These are phyloP conservation scores for Peromyscus melanophrys DNA, from an alignment of 2,797 vertebrate genomes.

Conservation along the genomic window DNA sequence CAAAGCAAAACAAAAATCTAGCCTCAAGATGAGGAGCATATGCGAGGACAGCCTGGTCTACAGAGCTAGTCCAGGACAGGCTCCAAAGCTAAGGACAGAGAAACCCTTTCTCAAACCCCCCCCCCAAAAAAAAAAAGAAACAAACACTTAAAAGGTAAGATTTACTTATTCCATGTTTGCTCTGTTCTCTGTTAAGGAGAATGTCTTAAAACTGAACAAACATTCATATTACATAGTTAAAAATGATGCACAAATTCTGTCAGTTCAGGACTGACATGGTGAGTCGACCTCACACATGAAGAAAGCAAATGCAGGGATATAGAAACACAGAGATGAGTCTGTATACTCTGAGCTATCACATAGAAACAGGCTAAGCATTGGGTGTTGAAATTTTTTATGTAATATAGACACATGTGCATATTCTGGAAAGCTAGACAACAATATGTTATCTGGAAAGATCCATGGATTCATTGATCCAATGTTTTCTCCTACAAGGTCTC, in stretches of 20 bases:
- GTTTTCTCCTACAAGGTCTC: background rate
- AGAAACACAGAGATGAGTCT: background rate
- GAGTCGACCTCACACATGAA: background rate
- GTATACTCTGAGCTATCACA: too few relatives aligned
- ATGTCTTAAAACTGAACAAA: background rate
- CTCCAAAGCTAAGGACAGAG: too few relatives aligned
- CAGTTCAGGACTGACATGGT: background rate
- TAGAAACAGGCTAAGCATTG: background rate
- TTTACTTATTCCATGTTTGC: conserved; percentile 3
- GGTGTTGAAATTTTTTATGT: background rate
- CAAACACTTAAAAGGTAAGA: background rate
- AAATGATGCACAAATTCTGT: background rate
- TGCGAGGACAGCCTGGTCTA: too few relatives aligned
- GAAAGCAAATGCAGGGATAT: background rate
- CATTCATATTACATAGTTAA: background rate
- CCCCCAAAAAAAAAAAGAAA: too few relatives aligned
- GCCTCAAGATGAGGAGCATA: background rate
- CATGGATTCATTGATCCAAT: background rate
- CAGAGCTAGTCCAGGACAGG: too few relatives aligned
- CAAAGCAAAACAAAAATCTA: background rate
- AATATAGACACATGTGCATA: background rate
- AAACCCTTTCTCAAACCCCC: too few relatives aligned
- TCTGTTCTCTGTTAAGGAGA: background rate
- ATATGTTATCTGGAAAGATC: background rate
- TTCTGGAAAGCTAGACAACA: background rate